Evolutionary conservation across 2,888 invertebrate species (phyloP), one percentile per base, ranked within the genome.

Genomic region (Shargacucullia verbasci): DNA sequence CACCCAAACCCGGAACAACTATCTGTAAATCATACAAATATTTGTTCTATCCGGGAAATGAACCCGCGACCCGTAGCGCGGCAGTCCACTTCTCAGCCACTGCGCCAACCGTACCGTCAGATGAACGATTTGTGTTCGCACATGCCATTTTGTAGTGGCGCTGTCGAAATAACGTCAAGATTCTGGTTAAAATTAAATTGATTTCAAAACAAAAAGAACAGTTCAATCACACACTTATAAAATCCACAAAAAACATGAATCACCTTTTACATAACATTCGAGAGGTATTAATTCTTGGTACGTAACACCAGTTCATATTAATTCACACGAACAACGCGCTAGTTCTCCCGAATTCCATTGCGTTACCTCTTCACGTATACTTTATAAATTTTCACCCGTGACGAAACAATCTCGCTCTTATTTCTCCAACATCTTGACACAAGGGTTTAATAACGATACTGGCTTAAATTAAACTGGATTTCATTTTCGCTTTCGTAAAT

Each of bases 281-380:
- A 54, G 29, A 54, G 25, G 49, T 53, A 35, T 27, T 31, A 9
- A 54, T 48, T 52, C 27, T 38, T 39, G 12, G 34, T 53, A 48
- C 39, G 43, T 58, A 66, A 59, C 54, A 11, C 25, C 50, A 43
- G 12, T 60, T 75, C 50, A 56, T 60, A 58, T 54, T 59, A 70
- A 62, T 59, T 71, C 50, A 56, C 72, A 71, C 50, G 41, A 78
- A 74, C 70, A 74, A 71, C 64, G 73, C 70, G 79, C 69, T 75
- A 81, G 76, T 78, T 77, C 76, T 75, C 74, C 64, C 54, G 65
- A 77, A 80, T 75, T 75, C 63, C 59, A 82, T 81, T 79, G 74
- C 74, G 76, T 80, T 82, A 78, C 78, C 79, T 70, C 73, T 79
- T 76, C 81, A 83, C 79, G 78, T 75, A 79, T 73, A 74, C 72